Conservation (phyloP, 2,797 vertebrate species). For the Myotis vivesi region DNA sequence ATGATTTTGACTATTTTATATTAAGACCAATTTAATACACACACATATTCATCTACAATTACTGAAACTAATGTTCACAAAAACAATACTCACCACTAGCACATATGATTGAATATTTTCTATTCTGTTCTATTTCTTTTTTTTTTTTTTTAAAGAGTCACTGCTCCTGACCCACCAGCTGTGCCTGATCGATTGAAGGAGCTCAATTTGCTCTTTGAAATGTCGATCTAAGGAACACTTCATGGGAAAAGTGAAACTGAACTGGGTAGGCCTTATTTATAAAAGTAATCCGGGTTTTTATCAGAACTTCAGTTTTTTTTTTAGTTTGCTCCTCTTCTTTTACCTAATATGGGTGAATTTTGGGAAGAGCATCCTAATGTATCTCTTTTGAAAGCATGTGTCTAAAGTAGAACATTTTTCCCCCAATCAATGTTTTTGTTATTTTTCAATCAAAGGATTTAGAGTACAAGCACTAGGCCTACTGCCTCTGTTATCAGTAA, state of each 20-base stretch:
- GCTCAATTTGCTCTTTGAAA: background rate
- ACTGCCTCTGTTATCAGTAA: background rate
- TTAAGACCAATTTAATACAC: background rate
- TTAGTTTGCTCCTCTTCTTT: background rate
- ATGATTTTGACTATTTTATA: slow-evolving; percentile 23
- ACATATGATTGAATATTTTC: background rate
- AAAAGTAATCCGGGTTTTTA: background rate
- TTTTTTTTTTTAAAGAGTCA: background rate
- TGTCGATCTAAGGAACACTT: background rate
- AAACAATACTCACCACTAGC: background rate
- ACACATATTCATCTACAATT: background rate
- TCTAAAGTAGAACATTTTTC: background rate
- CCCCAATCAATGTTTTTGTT: background rate
- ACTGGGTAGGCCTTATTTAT: background rate
- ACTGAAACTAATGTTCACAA: background rate
- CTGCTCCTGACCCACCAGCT: background rate
- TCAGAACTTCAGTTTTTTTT: background rate
- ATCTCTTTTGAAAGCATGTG: background rate
- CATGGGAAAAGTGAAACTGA: background rate
- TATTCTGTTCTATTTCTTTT: background rate
- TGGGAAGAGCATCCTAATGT: background rate
- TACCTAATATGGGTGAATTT: background rate
- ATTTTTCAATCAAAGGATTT: background rate
- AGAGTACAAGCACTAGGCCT: background rate
- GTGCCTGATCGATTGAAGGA: background rate